Percentiles rank a stretch among this genome's conserved stretches.
Conservation (phyloP, 2,797 vertebrate species). For the Coccyzus lansbergi region DNA sequence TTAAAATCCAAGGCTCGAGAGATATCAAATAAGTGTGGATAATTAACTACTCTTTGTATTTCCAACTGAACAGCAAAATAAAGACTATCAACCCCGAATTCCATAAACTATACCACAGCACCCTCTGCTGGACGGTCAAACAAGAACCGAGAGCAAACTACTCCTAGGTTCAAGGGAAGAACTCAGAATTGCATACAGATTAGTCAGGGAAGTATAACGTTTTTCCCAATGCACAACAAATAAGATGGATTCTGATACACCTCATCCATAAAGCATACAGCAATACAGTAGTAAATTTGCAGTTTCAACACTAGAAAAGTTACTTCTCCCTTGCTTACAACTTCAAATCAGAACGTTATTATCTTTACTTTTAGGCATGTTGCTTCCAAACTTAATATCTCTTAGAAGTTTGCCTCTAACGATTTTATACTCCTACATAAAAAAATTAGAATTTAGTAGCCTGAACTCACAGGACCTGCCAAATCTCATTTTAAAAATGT, state of each 20-base stretch:
- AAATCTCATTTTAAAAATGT: neutral
- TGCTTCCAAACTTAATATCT: neutral
- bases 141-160: fast-evolving
- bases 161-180: fast-evolving
- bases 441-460: neutral
- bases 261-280: neutral
- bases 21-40: neutral
- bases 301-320: neutral
- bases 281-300: neutral
- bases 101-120: neutral
- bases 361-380: neutral
- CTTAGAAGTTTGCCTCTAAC: neutral
- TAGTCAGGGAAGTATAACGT: neutral
- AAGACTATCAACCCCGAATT: neutral
- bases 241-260: neutral
- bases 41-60: neutral
- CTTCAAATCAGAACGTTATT: neutral
- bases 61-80: neutral
- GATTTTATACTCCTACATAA: neutral
- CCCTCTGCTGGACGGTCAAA: constrained; percentile 50
- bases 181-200: neutral
- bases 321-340: neutral
- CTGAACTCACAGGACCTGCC: neutral
- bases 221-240: neutral
- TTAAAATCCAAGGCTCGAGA: neutral